Base-by-base conservation (phyloP, 2,888 invertebrate species). In the Zonitis immaculata region DNA sequence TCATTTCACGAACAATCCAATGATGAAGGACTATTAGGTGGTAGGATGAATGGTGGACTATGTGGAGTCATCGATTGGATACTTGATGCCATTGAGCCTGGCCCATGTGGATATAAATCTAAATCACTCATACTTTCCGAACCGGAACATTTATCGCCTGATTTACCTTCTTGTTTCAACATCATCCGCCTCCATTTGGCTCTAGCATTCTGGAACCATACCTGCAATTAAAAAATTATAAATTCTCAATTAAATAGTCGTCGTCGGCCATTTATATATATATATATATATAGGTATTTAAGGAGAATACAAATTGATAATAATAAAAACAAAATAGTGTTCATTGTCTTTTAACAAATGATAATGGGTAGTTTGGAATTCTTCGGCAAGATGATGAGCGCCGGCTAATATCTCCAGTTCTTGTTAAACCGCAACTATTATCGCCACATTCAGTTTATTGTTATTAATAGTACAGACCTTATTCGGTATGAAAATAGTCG, bases 141-240 rank as follows among this genome's bases (percentile, higher is more conserved):
- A 9, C 79, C 78, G 14, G 85, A 84, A 70, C 85, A 85, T 69
- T 87, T 88, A 69, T 88, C 88, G 61, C 83, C 80, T 35, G 75
- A 73, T 69, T 87, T 87, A 74, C 85, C 86, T 72, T 89, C 89
- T 70, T 89, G 88, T 71, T 89, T 88, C 66, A 88, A 80, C 76
- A 91, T 86, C 84, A 91, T 89, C 62, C 95, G 85, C 68, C 95
- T 85, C 87, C 91, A 93, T 80, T 95, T 95, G 63, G 95, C 95
- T 32, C 95, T 81, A 25, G 94, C 93, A 74, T 95, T 95, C 78
- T 95, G 94, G 78, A 95, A 95, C 94, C 94, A 94, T 51, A 94
- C 94, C 93, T 94, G 84, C 35, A 79, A 79, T 32, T 6, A 6
- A 7, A 69, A 64, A 60, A 63, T n/a, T n/a, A n/a, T n/a, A n/a